These are phyloP conservation scores for Mormyrops boulengeri DNA, from an alignment of 2,797 vertebrate genomes.

Conservation along the genomic window DNA sequence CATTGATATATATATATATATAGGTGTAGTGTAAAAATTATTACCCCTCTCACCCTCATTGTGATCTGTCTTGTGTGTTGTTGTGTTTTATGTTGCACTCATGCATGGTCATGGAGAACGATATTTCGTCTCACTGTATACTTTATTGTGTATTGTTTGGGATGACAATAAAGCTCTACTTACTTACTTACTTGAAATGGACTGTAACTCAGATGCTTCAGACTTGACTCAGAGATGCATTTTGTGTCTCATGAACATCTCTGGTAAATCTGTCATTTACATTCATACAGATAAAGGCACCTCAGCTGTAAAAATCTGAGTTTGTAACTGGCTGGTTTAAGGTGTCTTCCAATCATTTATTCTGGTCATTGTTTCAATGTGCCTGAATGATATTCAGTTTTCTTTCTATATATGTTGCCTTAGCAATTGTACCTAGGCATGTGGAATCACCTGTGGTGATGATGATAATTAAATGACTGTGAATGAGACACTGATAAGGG, in stretches of 20 bases:
- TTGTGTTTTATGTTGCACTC: no score
- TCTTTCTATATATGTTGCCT: not conserved
- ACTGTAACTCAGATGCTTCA: not conserved
- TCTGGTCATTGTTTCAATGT: not conserved
- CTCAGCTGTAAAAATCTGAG: not conserved
- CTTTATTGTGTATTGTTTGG: no score
- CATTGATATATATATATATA: no score
- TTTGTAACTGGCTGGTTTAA: not conserved
- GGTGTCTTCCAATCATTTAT: no score
- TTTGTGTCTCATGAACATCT: not conserved
- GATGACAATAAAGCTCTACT: no score
- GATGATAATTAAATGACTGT: not conserved
- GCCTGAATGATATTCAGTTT: not conserved
- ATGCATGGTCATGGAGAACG: no score
- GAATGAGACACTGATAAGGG: not conserved
- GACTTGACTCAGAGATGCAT: not conserved
- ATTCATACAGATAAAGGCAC: not conserved
- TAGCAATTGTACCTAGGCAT: not conserved
- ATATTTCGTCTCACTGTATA: no score
- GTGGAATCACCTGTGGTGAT: not conserved
- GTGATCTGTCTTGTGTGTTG: no score
- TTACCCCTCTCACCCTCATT: no score
- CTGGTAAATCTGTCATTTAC: not conserved
- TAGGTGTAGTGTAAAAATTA: no score
- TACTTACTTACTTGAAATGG: not conserved